A percentile compares a stretch with the other conserved stretches of the same genome.
These are phyloP conservation scores for Centropristis striata DNA, from an alignment of 2,113 vertebrate genomes.

Conservation along the genomic window DNA sequence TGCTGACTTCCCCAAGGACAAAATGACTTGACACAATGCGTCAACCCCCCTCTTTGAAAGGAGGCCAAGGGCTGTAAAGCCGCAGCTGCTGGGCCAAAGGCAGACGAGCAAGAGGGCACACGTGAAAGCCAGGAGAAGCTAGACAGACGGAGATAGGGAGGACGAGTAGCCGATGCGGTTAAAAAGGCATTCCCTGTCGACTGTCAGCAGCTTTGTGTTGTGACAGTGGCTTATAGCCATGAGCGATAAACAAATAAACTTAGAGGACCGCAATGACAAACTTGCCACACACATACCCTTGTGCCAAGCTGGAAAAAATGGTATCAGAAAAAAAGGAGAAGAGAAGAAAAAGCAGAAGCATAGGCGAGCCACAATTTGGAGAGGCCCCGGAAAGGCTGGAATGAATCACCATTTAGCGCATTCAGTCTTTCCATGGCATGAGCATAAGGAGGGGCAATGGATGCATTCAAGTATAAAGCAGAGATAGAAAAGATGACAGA, in stretches of 20 bases:
- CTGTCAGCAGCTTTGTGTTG: conserved; percentile 50
- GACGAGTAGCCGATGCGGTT: conserved; percentile 38
- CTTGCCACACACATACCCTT: conserved; percentile 42
- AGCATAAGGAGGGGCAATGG: conserved; percentile 37
- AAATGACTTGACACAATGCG: conserved; percentile 89
- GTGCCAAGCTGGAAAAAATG: conserved; percentile 59
- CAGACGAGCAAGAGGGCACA: conserved; percentile 63
- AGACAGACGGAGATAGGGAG: conserved; percentile 17
- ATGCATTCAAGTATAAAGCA: conserved; percentile 18
- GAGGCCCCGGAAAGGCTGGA: conserved; percentile 73
- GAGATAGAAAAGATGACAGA: conserved; percentile 25
- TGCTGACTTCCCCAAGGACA: conserved; percentile 90
- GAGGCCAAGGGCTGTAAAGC: conserved; percentile 76
- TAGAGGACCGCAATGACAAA: conserved; percentile 38
- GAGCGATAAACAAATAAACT: conserved; percentile 65
- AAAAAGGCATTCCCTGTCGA: conserved; percentile 49
- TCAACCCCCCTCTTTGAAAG: conserved; percentile 80
- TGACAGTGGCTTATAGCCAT: conserved; percentile 47
- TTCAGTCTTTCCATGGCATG: conserved; percentile 76
- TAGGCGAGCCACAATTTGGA: conserved; percentile 58
- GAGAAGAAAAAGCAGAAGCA: conserved; percentile 77
- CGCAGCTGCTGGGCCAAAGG: conserved; percentile 79
- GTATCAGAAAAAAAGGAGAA: conserved; percentile 63
- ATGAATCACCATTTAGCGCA: conserved; percentile 73
- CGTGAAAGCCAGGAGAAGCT: conserved; percentile 35